Evolutionary conservation across 1,140 invertebrate genomes (phyloP).

Genomic region (Diorhabda carinulata): DNA sequence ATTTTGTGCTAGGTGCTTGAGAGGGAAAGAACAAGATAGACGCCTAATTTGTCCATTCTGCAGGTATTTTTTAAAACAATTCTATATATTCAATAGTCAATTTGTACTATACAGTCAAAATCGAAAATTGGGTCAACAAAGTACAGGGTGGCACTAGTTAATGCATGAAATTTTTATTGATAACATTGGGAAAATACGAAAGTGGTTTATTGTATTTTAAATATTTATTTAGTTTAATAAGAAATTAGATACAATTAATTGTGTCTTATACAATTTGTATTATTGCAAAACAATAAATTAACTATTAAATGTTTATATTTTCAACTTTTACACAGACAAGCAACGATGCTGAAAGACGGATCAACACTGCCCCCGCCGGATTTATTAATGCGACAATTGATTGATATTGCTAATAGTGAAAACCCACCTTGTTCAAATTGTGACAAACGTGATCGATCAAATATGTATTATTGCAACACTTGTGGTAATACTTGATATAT

Average conservation of each 20-base stretch:
- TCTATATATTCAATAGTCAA: not conserved
- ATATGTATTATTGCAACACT: constrained; percentile 68
- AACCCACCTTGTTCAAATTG: constrained; percentile 69
- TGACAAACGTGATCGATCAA: constrained; percentile 61
- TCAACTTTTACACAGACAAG: constrained; percentile 49
- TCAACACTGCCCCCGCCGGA: constrained; percentile 58
- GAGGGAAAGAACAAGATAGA: constrained; percentile 57
- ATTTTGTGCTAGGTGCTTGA: constrained; percentile 63
- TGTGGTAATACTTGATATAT: constrained; percentile 51
- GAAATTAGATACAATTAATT: too few species aligned
- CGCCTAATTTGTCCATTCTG: constrained; percentile 64
- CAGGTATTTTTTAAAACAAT: constrained; percentile 50
- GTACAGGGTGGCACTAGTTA: not conserved
- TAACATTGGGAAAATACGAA: too few species aligned
- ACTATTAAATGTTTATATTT: too few species aligned
- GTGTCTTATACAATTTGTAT: too few species aligned
- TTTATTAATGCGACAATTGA: constrained; percentile 59
- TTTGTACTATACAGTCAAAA: too few species aligned
- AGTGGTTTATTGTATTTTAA: too few species aligned
- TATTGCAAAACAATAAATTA: too few species aligned
- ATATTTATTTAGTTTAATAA: too few species aligned
- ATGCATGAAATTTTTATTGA: not conserved
- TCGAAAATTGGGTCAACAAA: not conserved
- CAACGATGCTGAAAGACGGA: constrained; percentile 59
- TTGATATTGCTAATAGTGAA: constrained; percentile 63